These are phyloP conservation scores for Steromphala cineraria DNA, from an alignment of 2,888 invertebrate genomes.

Conservation along the genomic window DNA sequence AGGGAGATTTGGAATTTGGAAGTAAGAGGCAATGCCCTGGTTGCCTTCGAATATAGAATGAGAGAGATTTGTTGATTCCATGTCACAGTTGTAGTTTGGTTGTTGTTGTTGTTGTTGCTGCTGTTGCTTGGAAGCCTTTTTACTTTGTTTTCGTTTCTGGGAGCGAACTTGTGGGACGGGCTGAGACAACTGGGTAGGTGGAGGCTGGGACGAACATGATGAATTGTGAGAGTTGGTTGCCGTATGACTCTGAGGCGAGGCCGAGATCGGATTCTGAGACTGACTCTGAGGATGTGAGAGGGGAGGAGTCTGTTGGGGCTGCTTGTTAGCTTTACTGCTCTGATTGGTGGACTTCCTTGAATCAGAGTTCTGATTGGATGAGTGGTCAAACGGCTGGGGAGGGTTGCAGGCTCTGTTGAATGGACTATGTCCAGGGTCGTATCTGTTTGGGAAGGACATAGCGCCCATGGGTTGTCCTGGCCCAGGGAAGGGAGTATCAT, in stretches of 20 bases:
- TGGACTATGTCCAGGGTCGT: not conserved
- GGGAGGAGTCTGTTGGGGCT: conserved; percentile 38
- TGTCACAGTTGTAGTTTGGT: conserved; percentile 51
- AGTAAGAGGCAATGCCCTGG: conserved; percentile 69
- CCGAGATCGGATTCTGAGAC: conserved; percentile 28
- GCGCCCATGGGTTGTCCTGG: conserved; percentile 4
- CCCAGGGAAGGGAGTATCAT: not conserved
- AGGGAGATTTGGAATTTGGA: conserved; percentile 64
- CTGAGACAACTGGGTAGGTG: conserved; percentile 43
- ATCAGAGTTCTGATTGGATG: not conserved
- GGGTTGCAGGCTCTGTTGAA: conserved; percentile 4
- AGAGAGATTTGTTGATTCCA: conserved; percentile 60
- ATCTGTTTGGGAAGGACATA: conserved; percentile 13
- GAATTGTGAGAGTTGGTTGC: conserved; percentile 34
- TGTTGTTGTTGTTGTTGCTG: conserved; percentile 37
- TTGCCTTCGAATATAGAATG: conserved; percentile 61
- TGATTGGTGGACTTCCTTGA: conserved; percentile 50
- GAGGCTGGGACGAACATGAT: conserved; percentile 34
- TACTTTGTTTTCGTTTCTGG: conserved; percentile 36
- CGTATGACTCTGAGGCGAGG: conserved; percentile 31
- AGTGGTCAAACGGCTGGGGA: not conserved
- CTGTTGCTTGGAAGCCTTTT: conserved; percentile 39
- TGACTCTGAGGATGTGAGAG: conserved; percentile 22
- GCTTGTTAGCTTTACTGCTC: conserved; percentile 40
- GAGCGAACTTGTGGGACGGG: conserved; percentile 36